Conservation (phyloP, 2,888 invertebrate species). For the Itoplectis maculator region DNA sequence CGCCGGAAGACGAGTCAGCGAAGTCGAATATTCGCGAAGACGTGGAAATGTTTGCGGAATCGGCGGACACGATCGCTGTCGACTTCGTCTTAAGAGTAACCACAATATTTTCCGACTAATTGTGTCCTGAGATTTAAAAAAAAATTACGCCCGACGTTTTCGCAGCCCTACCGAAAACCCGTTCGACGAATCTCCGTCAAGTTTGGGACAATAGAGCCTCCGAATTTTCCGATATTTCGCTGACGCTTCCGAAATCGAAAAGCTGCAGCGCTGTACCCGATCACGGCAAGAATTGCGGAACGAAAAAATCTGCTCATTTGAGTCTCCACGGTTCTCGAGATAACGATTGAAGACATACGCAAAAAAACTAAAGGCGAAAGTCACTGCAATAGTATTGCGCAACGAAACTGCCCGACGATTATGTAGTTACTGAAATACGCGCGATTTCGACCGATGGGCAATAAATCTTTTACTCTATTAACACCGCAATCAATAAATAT, state of each 20-base stretch:
- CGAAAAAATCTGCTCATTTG: slow-evolving; percentile 63
- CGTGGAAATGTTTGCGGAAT: slow-evolving; percentile 21
- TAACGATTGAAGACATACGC: slow-evolving; percentile 70
- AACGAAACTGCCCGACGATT: not conserved
- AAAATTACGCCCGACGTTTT: slow-evolving; percentile 63
- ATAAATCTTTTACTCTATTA: slow-evolving; percentile 8
- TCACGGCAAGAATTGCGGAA: slow-evolving; percentile 66
- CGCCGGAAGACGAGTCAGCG: slow-evolving; percentile 62
- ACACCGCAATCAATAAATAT: not conserved
- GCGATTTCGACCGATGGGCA: not conserved
- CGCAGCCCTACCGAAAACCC: slow-evolving; percentile 71
- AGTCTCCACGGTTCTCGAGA: slow-evolving; percentile 68
- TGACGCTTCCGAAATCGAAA: slow-evolving; percentile 71
- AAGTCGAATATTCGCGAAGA: slow-evolving; percentile 65
- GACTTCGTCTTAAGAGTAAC: slow-evolving; percentile 61
- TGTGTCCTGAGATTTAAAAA: not conserved
- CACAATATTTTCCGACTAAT: slow-evolving; percentile 24
- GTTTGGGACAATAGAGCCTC: slow-evolving; percentile 53
- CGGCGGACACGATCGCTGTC: slow-evolving; percentile 46
- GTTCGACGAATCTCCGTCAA: slow-evolving; percentile 62
- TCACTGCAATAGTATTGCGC: not conserved
- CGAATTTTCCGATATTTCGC: slow-evolving; percentile 38
- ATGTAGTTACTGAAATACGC: not conserved
- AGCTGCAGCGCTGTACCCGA: slow-evolving; percentile 72
- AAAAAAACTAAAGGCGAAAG: not conserved